Conservation (phyloP, 2,888 invertebrate species). For the Macroteleia sp. region DNA sequence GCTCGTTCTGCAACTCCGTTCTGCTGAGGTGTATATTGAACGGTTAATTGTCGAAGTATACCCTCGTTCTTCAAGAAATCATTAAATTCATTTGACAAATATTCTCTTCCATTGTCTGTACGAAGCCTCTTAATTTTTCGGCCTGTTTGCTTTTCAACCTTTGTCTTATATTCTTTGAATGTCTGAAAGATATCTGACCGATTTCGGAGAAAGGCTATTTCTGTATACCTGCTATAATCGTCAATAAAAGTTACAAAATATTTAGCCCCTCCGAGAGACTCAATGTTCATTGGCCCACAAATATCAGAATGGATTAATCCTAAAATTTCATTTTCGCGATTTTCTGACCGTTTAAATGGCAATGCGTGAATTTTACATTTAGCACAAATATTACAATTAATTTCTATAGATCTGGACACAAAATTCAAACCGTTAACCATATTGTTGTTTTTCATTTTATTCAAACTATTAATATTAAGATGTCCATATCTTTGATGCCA, state of each 20-base stretch:
- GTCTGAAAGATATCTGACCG: slow-evolving; percentile 48
- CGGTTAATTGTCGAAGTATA: slow-evolving; percentile 53
- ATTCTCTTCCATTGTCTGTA: slow-evolving; percentile 58
- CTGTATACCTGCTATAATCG: slow-evolving; percentile 39
- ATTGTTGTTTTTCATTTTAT: slow-evolving; percentile 11
- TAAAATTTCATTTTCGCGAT: slow-evolving; percentile 45
- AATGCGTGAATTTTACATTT: slow-evolving; percentile 58
- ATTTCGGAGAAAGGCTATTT: slow-evolving; percentile 31
- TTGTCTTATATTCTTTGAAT: slow-evolving; percentile 45
- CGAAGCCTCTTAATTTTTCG: slow-evolving; percentile 41
- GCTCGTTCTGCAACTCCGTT: slow-evolving; percentile 71
- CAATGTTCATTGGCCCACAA: slow-evolving; percentile 58
- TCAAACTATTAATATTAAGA: slow-evolving; percentile 27
- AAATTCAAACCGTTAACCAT: slow-evolving; percentile 51
- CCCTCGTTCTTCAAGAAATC: slow-evolving; percentile 44
- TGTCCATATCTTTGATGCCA: slow-evolving; percentile 54
- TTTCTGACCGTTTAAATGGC: slow-evolving; percentile 49
- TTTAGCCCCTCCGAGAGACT: slow-evolving; percentile 56
- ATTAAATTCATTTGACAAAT: slow-evolving; percentile 54
- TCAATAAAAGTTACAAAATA: slow-evolving; percentile 63
- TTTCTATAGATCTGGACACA: background rate
- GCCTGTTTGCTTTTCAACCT: slow-evolving; percentile 47
- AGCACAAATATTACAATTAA: slow-evolving; percentile 46
- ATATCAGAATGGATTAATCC: slow-evolving; percentile 66
- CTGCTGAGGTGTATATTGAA: slow-evolving; percentile 64